Base-by-base conservation (phyloP, 2,113 vertebrate species). In the Cyrtonyx montezumae region DNA sequence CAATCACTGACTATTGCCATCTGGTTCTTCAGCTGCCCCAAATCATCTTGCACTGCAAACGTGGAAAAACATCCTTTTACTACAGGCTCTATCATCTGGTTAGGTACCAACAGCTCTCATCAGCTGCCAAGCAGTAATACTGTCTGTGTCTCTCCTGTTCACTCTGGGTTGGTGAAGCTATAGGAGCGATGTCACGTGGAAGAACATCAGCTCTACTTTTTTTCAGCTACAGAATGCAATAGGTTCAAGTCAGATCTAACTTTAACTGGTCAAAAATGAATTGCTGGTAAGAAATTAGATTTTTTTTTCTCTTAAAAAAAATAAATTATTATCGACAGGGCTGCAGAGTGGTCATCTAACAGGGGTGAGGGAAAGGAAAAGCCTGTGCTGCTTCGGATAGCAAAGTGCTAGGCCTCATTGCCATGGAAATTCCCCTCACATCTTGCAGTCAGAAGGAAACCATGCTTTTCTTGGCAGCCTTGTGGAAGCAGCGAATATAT, bases 131-230 rank as follows among this genome's bases (percentile, higher is more conserved):
- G 37, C 37, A 15, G 40, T 26, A 13, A 15, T 32, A 17, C 59
- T 55, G 3, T 20, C 51, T 32, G 6, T 18, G 28, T 9, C 34
- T 62, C 18, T n/a, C 23, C 59, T 22, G 9, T 22, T 45, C 34
- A 23, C 22, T 5, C 32, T 37, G 59, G 20, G 26, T 40, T 55
- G 34, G 18, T 42, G 40, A 55, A 32, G 23, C 30, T 49, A 6
- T 3, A 30, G 22, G 59, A 53, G 30, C n/a, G 40, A 11, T 48
- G 4, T 2, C 14, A 40, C 0, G 2, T 11, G 32, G 53, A 51
- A 23, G 15, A 63, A 58, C 12, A 18, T 21, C 43, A 87, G 28
- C 40, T 36, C 55, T 25, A 13, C 5, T 18, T 36, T 18, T 37
- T 63, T 70, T 26, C 56, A 34, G 30, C 19, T 65, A 22, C 37